Percentiles rank a stretch among this genome's conserved stretches.
Conservation (phyloP, 2,888 invertebrate genomes). For the Hylaea fasciaria region DNA sequence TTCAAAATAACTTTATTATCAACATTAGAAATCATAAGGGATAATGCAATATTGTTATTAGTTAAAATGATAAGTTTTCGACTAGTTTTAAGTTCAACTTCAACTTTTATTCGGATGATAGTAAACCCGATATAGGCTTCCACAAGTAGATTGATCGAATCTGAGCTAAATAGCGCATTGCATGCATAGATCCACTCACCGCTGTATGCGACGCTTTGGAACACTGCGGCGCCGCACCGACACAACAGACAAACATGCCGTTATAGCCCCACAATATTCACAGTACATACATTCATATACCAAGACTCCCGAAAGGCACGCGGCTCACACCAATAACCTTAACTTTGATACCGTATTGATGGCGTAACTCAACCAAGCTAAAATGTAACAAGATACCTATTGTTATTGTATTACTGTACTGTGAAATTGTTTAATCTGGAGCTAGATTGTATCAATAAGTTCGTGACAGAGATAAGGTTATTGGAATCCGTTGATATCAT, state of each 20-base stretch:
- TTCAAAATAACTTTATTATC: too few species aligned
- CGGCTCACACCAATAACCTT: slow-evolving; percentile 9
- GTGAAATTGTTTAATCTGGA: background rate
- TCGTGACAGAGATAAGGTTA: slow-evolving; percentile 11
- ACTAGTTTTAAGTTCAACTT: slow-evolving; percentile 1
- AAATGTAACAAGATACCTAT: background rate
- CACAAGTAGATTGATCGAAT: slow-evolving; percentile 13
- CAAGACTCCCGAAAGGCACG: slow-evolving; percentile 17
- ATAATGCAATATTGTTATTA: background rate
- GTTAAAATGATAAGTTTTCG: background rate
- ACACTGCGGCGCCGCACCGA: slow-evolving; percentile 89
- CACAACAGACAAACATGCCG: slow-evolving; percentile 84
- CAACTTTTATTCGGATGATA: slow-evolving; percentile 7
- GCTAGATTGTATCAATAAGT: slow-evolving; percentile 1
- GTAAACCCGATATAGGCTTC: slow-evolving; percentile 16
- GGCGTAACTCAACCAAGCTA: background rate
- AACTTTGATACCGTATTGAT: slow-evolving; percentile 4
- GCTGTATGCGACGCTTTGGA: slow-evolving; percentile 98
- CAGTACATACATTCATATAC: slow-evolving; percentile 31
- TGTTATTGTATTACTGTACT: background rate
- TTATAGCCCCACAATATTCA: slow-evolving; percentile 62
- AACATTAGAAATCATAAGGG: too few species aligned
- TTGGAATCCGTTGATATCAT: slow-evolving; percentile 6
- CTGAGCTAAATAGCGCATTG: slow-evolving; percentile 60
- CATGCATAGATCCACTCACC: slow-evolving; percentile 91